phyloP scores from a whole-genome alignment of 23 tunicate species.

The Ciona savignyi region DNA sequence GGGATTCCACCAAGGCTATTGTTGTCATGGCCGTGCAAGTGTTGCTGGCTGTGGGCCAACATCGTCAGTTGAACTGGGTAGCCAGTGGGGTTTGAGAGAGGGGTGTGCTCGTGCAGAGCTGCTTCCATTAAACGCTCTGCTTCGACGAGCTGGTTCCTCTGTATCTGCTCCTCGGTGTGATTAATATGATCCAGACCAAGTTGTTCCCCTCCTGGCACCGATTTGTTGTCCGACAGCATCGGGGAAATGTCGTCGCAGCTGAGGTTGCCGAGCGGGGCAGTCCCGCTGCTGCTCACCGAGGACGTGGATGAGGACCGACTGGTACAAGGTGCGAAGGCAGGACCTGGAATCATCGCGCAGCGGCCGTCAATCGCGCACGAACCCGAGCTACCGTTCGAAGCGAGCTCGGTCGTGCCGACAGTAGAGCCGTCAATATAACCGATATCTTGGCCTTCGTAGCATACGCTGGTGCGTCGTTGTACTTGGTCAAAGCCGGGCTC shows the following conservation, averaged over 20 bases:
- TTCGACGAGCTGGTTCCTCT: background rate
- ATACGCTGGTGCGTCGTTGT: too few relatives aligned
- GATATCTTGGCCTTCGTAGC: too few relatives aligned
- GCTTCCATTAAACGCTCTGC: too few relatives aligned
- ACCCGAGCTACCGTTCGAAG: slow-evolving; percentile 5
- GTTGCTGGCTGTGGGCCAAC: slow-evolving; percentile 5
- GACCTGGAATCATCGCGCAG: background rate
- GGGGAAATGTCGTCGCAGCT: slow-evolving; percentile 9
- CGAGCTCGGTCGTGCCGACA: background rate
- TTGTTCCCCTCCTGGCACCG: background rate
- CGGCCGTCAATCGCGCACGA: slow-evolving; percentile 8
- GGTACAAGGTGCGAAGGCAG: background rate
- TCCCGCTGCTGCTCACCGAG: slow-evolving; percentile 4
- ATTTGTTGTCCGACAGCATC: slow-evolving; percentile 8
- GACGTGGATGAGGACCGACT: slow-evolving; percentile 10
- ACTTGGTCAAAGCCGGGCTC: too few relatives aligned
- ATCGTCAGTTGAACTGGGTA: too few relatives aligned
- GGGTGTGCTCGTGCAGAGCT: too few relatives aligned
- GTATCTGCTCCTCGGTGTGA: slow-evolving; percentile 1
- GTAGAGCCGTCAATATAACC: too few relatives aligned
- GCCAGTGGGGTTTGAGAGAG: too few relatives aligned
- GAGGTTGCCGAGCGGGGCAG: slow-evolving; percentile 7
- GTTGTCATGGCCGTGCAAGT: slow-evolving; percentile 4
- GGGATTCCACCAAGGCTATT: slow-evolving; percentile 9
- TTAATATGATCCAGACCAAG: background rate